Evolutionary conservation across 2,797 vertebrate species (phyloP), one percentile per base, ranked within the genome.

Genomic region (Antennarius maculatus): DNA sequence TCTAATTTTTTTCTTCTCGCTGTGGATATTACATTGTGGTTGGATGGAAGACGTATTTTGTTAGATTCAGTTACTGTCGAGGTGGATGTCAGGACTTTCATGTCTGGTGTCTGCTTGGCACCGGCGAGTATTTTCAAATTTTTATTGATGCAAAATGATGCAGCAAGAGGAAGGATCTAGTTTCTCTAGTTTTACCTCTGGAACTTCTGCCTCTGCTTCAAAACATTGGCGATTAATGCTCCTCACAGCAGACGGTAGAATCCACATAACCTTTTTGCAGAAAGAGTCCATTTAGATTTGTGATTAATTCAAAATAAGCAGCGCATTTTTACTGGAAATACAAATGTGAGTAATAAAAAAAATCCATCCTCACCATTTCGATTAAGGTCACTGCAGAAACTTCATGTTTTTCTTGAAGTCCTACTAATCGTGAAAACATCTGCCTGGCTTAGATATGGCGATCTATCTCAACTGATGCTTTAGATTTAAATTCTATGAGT

Each of bases 41-140:
- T 51, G 56, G 66, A 61, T 13, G 41, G 50, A 64, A 55, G 34
- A 51, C 14, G 39, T 50, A 54, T 78, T 86, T 76, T 14, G n/a
- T 55, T 56, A 10, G 43, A 69, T 70, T 72, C 15, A 75, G 60
- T 82, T 76, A 18, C 68, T 66, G 15, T 69, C 29, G 55, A 61
- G 56, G 57, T 53, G 48, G 31, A 57, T 47, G 62, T 62, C 58
- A 79, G 53, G 2, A 13, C 75, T 77, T 85, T 81, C 65, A 83
- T 58, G 58, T 75, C 74, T 69, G 53, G 13, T 45, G 62, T 64
- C 66, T 80, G 37, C 45, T 69, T 71, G 54, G 31, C 45, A 62
- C 60, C 37, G 15, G 58, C 18, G 60, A 50, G 37, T 61, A n/a
- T 17, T 62, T 80, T 67, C 59, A 64, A 71, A 71, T 41, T 23